Conservation (phyloP, 1,140 invertebrate genomes). For the Drosophila nigromelanica region DNA sequence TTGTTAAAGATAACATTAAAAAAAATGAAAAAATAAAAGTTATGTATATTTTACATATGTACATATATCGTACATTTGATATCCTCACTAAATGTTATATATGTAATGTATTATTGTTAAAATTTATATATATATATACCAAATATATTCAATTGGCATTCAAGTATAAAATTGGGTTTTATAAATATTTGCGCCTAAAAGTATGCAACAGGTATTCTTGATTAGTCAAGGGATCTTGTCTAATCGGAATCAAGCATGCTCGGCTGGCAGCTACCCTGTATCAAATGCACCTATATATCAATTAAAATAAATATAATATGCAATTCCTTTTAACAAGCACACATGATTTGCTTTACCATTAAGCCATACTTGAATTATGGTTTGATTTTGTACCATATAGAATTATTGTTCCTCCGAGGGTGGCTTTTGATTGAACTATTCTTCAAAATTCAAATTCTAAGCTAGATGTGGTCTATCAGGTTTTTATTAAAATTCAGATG, state of each 20-base stretch:
- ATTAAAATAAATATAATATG: too few relatives aligned
- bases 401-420: too few relatives aligned
- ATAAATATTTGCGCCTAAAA: slow-evolving; percentile 4
- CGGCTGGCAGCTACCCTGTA: not conserved
- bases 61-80: slow-evolving; percentile 12
- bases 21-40: not conserved
- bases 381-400: too few relatives aligned
- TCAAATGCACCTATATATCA: not conserved
- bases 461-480: too few relatives aligned
- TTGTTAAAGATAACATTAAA: too few relatives aligned
- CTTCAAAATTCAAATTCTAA: too few relatives aligned
- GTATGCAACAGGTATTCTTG: not conserved
- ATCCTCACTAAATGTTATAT: slow-evolving; percentile 11
- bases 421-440: too few relatives aligned
- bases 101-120: slow-evolving; percentile 43
- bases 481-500: too few relatives aligned
- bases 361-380: too few relatives aligned
- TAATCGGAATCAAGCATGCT: not conserved
- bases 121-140: slow-evolving; percentile 16
- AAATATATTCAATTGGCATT: slow-evolving; percentile 29
- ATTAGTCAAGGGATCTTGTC: too few relatives aligned
- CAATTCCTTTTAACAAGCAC: not conserved
- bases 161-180: not conserved
- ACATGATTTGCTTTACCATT: too few relatives aligned
- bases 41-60: slow-evolving; percentile 13